These are phyloP conservation scores for Corvus moneduloides DNA, from an alignment of 2,113 vertebrate genomes.

Conservation along the genomic window DNA sequence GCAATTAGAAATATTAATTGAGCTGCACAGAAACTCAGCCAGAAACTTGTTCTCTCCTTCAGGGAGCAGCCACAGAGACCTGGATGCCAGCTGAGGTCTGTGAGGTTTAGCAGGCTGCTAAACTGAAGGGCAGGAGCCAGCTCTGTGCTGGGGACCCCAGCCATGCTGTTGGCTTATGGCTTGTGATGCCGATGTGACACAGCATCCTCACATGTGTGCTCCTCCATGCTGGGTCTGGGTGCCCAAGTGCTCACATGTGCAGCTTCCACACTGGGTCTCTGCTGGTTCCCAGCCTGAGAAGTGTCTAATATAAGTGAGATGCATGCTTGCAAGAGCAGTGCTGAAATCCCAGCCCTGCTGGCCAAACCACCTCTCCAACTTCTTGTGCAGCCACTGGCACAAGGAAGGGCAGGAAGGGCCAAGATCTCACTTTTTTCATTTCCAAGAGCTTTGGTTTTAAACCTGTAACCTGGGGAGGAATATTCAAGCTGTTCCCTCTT, in stretches of 20 bases:
- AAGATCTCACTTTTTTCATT: neutral
- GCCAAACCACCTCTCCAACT: neutral
- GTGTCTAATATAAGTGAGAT: rapidly evolving
- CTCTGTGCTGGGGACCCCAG: neutral
- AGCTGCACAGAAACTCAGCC: neutral
- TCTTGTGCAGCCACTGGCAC: neutral
- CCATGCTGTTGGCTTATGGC: rapidly evolving
- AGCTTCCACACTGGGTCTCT: neutral
- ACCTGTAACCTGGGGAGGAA: neutral
- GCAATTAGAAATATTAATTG: slow-evolving; percentile 21
- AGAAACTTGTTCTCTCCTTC: neutral
- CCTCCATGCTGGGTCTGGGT: rapidly evolving
- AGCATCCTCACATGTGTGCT: neutral
- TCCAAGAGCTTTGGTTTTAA: neutral
- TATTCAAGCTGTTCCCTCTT: neutral
- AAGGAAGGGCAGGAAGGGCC: neutral
- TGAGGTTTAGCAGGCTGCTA: neutral
- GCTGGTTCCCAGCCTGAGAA: neutral
- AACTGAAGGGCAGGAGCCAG: neutral
- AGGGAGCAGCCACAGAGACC: neutral
- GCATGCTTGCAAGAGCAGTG: rapidly evolving
- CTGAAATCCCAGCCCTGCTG: neutral
- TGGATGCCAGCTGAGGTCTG: neutral
- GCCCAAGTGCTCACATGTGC: rapidly evolving
- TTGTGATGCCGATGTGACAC: neutral